These are phyloP conservation scores for Piprites chloris DNA, from an alignment of 2,113 vertebrate species.

Conservation along the genomic window DNA sequence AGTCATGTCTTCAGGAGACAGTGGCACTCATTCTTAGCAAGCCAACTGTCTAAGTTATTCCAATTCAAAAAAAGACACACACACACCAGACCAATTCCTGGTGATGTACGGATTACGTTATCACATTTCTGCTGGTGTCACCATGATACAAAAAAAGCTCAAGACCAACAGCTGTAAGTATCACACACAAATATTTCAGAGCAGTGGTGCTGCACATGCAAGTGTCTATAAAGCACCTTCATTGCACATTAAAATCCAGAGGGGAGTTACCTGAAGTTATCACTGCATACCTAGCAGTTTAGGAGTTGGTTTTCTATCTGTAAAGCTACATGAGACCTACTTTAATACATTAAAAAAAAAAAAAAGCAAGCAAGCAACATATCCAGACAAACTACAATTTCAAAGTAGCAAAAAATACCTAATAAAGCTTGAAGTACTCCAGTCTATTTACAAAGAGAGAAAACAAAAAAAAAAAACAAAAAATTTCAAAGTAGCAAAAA, in stretches of 20 bases:
- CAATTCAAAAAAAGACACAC: background rate
- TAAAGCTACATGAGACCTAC: background rate
- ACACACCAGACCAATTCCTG: background rate
- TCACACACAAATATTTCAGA: background rate
- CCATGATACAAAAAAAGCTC: background rate
- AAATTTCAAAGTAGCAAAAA: background rate
- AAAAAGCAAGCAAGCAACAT: background rate
- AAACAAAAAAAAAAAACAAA: background rate
- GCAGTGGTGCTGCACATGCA: background rate
- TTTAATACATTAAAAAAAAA: background rate
- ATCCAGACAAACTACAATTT: background rate
- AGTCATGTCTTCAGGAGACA: background rate
- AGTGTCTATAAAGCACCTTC: background rate
- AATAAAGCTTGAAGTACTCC: background rate
- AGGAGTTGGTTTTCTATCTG: background rate
- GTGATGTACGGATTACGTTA: background rate
- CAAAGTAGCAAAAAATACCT: background rate
- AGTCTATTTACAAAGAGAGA: background rate
- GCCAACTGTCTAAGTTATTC: background rate
- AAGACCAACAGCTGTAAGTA: conserved; percentile 40
- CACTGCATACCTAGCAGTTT: background rate
- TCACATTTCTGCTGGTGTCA: conserved; percentile 39
- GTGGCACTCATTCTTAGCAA: background rate
- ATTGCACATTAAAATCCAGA: background rate
- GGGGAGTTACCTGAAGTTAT: background rate